Evolutionary conservation across 2,797 vertebrate genomes (phyloP).

Genomic region (Triplophysa bombifrons): DNA sequence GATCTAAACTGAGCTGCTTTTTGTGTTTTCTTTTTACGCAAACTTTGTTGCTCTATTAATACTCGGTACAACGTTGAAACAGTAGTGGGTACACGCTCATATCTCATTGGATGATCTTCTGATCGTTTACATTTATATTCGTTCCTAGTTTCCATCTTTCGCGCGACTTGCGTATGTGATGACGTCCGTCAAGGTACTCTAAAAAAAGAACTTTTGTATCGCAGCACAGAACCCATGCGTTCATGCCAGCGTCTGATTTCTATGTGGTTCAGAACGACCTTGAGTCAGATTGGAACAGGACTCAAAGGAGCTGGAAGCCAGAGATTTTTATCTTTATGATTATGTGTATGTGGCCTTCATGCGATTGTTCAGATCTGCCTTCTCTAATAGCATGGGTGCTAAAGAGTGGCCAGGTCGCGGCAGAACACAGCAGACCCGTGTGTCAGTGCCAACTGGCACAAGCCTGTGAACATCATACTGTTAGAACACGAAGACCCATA

Average conservation of each 20-base stretch:
- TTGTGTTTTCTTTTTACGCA: neutral
- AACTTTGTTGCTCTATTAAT: neutral
- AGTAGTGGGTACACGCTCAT: neutral
- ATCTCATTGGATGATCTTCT: slow-evolving; percentile 6
- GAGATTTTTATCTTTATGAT: slow-evolving; percentile 34
- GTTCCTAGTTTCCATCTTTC: slow-evolving; percentile 20
- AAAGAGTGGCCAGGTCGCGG: slow-evolving; percentile 14
- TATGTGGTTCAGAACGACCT: slow-evolving; percentile 26
- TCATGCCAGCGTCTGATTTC: slow-evolving; percentile 22
- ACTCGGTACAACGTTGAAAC: neutral
- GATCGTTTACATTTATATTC: slow-evolving; percentile 36
- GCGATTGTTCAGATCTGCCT: slow-evolving; percentile 3
- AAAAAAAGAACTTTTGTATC: slow-evolving; percentile 33
- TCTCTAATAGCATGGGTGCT: slow-evolving; percentile 5
- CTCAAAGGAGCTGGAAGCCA: slow-evolving; percentile 29
- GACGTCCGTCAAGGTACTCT: slow-evolving; percentile 39
- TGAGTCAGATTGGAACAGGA: slow-evolving; percentile 25
- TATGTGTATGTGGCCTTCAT: slow-evolving; percentile 19
- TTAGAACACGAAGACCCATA: slow-evolving; percentile 9
- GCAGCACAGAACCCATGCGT: slow-evolving; percentile 8
- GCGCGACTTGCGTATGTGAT: slow-evolving; percentile 24
- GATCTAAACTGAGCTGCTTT: neutral
- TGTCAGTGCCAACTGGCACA: slow-evolving; percentile 36
- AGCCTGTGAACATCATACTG: slow-evolving; percentile 32
- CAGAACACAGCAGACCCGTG: slow-evolving; percentile 25